A percentile compares a stretch with the other conserved stretches of the same genome.
phyloP scores from a whole-genome alignment of 2,113 vertebrate species.

The Nothoprocta pentlandii region DNA sequence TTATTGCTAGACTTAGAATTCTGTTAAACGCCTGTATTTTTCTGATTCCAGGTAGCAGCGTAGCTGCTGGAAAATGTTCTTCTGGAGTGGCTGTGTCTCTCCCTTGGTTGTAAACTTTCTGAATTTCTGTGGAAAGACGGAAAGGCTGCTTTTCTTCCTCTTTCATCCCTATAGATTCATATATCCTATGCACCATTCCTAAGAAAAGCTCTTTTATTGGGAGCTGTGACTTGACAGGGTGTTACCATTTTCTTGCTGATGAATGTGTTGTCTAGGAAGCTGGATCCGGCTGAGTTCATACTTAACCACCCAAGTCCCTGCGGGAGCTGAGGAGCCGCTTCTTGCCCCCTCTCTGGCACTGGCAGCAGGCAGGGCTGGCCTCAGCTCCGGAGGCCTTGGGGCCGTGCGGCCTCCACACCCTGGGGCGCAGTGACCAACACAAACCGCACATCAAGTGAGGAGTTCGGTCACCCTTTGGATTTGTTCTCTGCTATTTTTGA shows the following conservation, averaged over 20 bases:
- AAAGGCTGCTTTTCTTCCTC: background rate
- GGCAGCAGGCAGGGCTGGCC: background rate
- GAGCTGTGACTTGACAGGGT: background rate
- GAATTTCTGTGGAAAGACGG: background rate
- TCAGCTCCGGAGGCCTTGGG: background rate
- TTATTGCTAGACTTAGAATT: background rate
- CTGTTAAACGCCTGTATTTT: background rate
- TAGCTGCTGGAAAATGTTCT: background rate
- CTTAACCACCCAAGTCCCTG: background rate
- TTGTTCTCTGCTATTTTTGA: background rate
- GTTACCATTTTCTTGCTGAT: background rate
- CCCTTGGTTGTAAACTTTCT: background rate
- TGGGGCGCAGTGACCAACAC: too few relatives aligned
- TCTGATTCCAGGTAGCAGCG: background rate
- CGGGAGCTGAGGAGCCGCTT: background rate
- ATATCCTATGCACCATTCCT: too few relatives aligned
- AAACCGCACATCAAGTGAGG: background rate
- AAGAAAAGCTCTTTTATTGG: background rate
- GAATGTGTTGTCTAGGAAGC: background rate
- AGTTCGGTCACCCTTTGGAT: background rate
- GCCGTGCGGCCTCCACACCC: too few relatives aligned
- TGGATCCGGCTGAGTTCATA: background rate
- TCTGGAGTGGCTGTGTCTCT: background rate
- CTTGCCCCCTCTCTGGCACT: background rate
- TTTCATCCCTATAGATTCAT: background rate